Conservation (phyloP, 1,140 invertebrate genomes). For the Vollenhovia emeryi region DNA sequence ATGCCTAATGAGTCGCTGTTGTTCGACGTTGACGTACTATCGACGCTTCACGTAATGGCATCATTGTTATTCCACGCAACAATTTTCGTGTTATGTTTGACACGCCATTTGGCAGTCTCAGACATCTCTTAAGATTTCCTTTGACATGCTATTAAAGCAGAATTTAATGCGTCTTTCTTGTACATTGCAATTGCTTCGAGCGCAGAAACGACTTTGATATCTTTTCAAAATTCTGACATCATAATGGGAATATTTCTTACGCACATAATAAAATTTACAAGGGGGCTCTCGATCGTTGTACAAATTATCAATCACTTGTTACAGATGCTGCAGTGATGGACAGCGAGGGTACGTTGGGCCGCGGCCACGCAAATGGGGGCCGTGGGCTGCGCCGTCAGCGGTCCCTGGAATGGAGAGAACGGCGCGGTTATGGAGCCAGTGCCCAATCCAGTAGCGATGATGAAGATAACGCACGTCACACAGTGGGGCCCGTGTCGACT, state of each 20-base stretch:
- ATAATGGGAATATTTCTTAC: not conserved
- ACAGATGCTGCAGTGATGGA: slow-evolving; percentile 85
- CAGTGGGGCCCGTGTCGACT: slow-evolving; percentile 75
- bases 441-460: slow-evolving; percentile 87
- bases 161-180: not conserved
- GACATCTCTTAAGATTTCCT: slow-evolving; percentile 28
- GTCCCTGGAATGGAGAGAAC: slow-evolving; percentile 88
- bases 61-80: slow-evolving; percentile 51
- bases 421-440: slow-evolving; percentile 85
- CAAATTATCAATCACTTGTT: slow-evolving; percentile 41
- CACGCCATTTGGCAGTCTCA: not conserved
- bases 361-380: slow-evolving; percentile 81
- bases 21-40: slow-evolving; percentile 53
- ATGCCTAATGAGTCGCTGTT: slow-evolving; percentile 64
- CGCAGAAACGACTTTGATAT: not conserved
- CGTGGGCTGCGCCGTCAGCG: slow-evolving; percentile 87
- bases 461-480: slow-evolving; percentile 86
- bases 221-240: not conserved
- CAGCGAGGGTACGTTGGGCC: slow-evolving; percentile 82
- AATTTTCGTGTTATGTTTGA: slow-evolving; percentile 28
- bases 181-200: not conserved
- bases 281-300: not conserved
- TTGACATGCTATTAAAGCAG: not conserved
- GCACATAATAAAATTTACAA: not conserved
- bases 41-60: slow-evolving; percentile 2